Evolutionary conservation across 1,140 invertebrate species (phyloP).

Genomic region (Schlechtendalia chinensis): DNA sequence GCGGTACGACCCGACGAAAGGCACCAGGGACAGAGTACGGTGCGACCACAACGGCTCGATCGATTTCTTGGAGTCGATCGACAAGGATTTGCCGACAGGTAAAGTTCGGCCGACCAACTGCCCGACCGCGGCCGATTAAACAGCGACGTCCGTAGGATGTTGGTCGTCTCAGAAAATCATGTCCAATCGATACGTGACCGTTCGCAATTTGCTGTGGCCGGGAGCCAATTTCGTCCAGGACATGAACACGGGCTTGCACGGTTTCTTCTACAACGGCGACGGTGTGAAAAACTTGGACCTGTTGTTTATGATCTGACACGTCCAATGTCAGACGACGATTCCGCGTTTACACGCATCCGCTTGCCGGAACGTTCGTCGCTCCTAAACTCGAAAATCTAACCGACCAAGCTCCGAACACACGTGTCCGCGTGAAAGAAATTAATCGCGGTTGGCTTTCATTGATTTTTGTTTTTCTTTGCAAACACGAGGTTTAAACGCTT

Average conservation of each 20-base stretch:
- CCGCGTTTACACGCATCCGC: too few relatives aligned
- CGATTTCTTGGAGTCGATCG: constrained; percentile 31
- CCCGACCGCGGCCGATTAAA: too few relatives aligned
- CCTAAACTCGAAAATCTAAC: too few relatives aligned
- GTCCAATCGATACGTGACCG: constrained; percentile 11
- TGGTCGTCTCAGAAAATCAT: not conserved
- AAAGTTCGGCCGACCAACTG: too few relatives aligned
- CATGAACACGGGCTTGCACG: constrained; percentile 12
- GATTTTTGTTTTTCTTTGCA: too few relatives aligned
- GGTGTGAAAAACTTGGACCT: constrained; percentile 37
- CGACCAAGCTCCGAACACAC: too few relatives aligned
- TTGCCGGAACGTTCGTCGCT: too few relatives aligned
- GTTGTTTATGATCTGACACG: constrained; percentile 22
- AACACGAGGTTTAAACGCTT: too few relatives aligned
- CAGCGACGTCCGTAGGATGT: constrained; percentile 14
- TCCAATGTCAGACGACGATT: too few relatives aligned
- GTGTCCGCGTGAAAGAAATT: too few relatives aligned
- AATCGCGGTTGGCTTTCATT: too few relatives aligned
- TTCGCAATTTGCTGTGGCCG: constrained; percentile 21
- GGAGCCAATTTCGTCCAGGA: constrained; percentile 29
- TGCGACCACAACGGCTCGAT: constrained; percentile 4
- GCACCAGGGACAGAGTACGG: not conserved
- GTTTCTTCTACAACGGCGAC: constrained; percentile 37
- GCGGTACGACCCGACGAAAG: not conserved
- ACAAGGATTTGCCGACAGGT: constrained; percentile 30